These are phyloP conservation scores for Sthenelais limicola DNA, from an alignment of 2,888 invertebrate genomes.

Conservation along the genomic window DNA sequence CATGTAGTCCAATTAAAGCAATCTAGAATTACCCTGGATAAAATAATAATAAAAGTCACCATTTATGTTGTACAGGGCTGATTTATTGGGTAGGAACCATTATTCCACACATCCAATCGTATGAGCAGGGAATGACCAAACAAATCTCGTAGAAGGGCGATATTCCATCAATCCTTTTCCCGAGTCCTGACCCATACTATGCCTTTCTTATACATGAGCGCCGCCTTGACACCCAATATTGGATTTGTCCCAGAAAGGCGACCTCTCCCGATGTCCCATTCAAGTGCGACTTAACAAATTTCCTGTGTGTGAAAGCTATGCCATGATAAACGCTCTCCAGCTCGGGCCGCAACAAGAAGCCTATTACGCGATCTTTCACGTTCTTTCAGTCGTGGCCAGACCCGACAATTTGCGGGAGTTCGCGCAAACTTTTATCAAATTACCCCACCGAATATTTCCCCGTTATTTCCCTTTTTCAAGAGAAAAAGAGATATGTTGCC, in stretches of 20 bases:
- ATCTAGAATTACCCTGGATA: too few relatives aligned
- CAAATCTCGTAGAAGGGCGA: too few relatives aligned
- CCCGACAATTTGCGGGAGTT: background rate
- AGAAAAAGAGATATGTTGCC: too few relatives aligned
- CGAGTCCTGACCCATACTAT: slow-evolving; percentile 3
- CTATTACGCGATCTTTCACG: slow-evolving; percentile 28
- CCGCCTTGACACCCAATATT: slow-evolving; percentile 1
- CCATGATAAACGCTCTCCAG: slow-evolving; percentile 24
- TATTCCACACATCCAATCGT: too few relatives aligned
- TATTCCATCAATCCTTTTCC: slow-evolving; percentile 18
- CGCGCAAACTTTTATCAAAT: slow-evolving; percentile 15
- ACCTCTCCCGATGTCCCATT: slow-evolving; percentile 6
- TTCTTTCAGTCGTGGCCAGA: slow-evolving; percentile 7
- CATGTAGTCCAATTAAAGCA: too few relatives aligned
- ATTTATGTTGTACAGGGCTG: too few relatives aligned
- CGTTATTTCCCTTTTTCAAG: too few relatives aligned
- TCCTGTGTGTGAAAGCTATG: slow-evolving; percentile 17
- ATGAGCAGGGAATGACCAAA: too few relatives aligned
- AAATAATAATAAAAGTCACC: too few relatives aligned
- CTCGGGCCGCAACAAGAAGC: background rate
- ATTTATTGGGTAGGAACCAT: too few relatives aligned
- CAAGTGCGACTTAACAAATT: slow-evolving; percentile 26
- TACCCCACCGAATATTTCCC: slow-evolving; percentile 30
- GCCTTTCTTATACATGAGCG: slow-evolving; percentile 1
- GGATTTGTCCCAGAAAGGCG: slow-evolving; percentile 1